A percentile compares a stretch with the other conserved stretches of the same genome.
These are phyloP conservation scores for Parthenolecanium corni DNA, from an alignment of 2,888 invertebrate genomes.

Conservation along the genomic window DNA sequence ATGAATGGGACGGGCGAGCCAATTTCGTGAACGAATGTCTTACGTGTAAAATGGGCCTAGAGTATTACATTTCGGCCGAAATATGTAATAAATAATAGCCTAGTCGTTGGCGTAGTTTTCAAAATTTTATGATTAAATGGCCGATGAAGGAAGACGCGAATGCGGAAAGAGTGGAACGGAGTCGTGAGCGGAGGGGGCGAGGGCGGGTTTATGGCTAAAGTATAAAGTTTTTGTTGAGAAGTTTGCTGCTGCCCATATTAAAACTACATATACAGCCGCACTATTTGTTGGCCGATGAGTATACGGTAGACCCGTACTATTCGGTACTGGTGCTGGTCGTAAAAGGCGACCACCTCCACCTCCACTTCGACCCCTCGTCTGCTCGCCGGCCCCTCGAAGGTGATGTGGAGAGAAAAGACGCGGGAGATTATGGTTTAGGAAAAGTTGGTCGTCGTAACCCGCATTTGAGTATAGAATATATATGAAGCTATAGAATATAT, in stretches of 20 bases:
- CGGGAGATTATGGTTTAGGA: conserved; percentile 15
- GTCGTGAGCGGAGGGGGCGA: too few relatives aligned
- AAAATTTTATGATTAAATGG: conserved; percentile 27
- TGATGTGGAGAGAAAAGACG: conserved; percentile 12
- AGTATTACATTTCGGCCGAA: neutral
- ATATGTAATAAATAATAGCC: conserved; percentile 24
- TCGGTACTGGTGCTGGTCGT: too few relatives aligned
- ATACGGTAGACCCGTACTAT: too few relatives aligned
- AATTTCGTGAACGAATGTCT: too few relatives aligned
- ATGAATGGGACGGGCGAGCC: too few relatives aligned
- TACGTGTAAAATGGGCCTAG: too few relatives aligned
- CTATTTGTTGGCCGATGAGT: too few relatives aligned
- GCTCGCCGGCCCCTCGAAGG: neutral
- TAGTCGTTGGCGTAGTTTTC: conserved; percentile 13
- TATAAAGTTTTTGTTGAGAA: too few relatives aligned
- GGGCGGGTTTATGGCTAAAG: too few relatives aligned
- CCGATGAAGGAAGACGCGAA: conserved; percentile 8
- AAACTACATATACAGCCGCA: neutral
- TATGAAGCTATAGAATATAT: neutral
- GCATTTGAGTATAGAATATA: conserved; percentile 12
- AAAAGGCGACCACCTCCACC: too few relatives aligned
- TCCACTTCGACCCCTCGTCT: too few relatives aligned
- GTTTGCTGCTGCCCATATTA: conserved; percentile 5
- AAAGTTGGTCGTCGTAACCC: conserved; percentile 5
- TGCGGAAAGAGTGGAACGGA: too few relatives aligned